A percentile compares a stretch with the other conserved stretches of the same genome.
phyloP scores from a whole-genome alignment of 92 coral and sea anemone species.

The Siderastrea siderea region DNA sequence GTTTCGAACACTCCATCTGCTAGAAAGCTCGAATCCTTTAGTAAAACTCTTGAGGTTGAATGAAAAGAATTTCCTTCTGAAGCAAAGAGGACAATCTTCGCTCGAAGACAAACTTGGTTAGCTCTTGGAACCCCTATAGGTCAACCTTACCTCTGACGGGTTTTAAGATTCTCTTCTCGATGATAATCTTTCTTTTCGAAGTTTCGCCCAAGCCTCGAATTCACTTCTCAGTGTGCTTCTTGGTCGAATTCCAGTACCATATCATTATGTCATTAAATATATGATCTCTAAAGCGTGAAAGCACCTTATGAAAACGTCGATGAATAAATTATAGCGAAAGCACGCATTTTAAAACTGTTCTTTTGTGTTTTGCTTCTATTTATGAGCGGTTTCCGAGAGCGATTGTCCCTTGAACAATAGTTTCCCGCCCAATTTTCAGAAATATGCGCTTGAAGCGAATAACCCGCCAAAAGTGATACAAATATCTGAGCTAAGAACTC shows the following conservation, averaged over 20 bases:
- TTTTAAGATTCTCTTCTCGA: background rate
- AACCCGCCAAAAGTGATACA: background rate
- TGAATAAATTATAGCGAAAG: conserved; percentile 32
- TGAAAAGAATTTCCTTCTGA: background rate
- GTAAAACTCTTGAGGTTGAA: background rate
- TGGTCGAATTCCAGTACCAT: background rate
- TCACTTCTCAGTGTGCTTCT: background rate
- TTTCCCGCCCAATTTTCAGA: conserved; percentile 19
- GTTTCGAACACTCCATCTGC: background rate
- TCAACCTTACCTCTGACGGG: background rate
- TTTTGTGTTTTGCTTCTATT: background rate
- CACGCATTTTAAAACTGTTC: background rate
- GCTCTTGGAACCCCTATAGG: no score
- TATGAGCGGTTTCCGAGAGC: conserved; percentile 7
- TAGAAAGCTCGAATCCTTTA: background rate
- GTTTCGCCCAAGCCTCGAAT: background rate
- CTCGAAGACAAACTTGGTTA: background rate
- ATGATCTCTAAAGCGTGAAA: background rate
- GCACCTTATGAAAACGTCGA: background rate
- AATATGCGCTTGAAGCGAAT: background rate
- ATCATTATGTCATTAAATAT: background rate
- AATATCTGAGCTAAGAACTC: background rate
- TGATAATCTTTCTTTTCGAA: background rate
- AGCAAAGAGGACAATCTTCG: background rate
- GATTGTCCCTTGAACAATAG: conserved; percentile 15